These are phyloP conservation scores for Synanthedon vespiformis DNA, from an alignment of 2,888 invertebrate genomes.

Conservation along the genomic window DNA sequence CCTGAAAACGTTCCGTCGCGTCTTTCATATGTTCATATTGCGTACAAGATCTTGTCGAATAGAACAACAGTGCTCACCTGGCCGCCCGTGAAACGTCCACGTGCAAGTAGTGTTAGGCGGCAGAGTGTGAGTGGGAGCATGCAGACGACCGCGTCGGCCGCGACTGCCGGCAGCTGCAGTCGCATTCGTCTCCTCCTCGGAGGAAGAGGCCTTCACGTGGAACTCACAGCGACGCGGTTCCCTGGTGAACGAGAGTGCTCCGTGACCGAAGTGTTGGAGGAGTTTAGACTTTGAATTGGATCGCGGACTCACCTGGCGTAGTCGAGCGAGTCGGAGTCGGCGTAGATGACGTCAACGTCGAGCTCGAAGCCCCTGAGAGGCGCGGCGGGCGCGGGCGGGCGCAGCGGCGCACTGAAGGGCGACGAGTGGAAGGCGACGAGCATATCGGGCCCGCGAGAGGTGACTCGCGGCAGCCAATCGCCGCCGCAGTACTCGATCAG, in stretches of 20 bases:
- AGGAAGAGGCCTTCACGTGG: conserved; percentile 80
- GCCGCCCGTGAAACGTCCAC: conserved; percentile 84
- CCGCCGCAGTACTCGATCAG: conserved; percentile 90
- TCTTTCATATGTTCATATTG: background rate
- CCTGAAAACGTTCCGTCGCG: conserved; percentile 29
- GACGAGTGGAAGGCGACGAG: conserved; percentile 90
- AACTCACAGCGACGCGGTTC: conserved; percentile 77
- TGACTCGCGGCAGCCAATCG: conserved; percentile 83
- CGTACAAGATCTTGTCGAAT: background rate
- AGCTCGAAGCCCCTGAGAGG: conserved; percentile 86
- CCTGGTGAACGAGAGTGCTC: conserved; percentile 17
- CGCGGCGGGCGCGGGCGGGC: conserved; percentile 69
- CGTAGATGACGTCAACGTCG: conserved; percentile 86
- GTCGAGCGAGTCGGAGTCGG: conserved; percentile 88
- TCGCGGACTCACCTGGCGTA: conserved; percentile 70
- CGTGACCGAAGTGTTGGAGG: background rate
- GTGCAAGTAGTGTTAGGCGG: conserved; percentile 89
- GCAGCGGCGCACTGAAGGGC: conserved; percentile 83
- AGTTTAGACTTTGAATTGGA: background rate
- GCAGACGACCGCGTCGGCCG: conserved; percentile 78
- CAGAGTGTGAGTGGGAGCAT: conserved; percentile 85
- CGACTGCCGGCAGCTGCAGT: conserved; percentile 64
- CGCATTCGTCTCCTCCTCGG: conserved; percentile 63
- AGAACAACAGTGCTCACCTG: conserved; percentile 36
- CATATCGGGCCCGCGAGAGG: conserved; percentile 81